phyloP scores from a whole-genome alignment of 2,797 vertebrate genomes.

The Molossus molossus region DNA sequence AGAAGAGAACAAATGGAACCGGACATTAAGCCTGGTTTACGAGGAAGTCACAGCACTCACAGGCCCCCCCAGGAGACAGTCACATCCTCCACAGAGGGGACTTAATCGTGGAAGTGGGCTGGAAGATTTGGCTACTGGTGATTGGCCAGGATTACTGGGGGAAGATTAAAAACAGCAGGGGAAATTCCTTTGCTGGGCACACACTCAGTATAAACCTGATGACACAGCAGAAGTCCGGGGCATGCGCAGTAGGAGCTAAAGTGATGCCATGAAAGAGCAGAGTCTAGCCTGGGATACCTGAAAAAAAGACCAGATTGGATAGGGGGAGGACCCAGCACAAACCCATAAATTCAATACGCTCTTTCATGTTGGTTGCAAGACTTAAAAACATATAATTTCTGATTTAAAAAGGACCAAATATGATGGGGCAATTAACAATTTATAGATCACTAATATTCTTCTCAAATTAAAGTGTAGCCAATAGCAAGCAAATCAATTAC shows the following conservation, averaged over 20 bases:
- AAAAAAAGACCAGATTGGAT: too few species aligned
- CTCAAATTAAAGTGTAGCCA: background rate
- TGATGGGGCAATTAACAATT: background rate
- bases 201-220: background rate
- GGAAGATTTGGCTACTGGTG: background rate
- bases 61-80: background rate
- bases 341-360: background rate
- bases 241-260: background rate
- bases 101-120: background rate
- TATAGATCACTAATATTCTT: background rate
- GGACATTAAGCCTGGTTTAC: background rate
- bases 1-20: background rate
- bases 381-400: conserved; percentile 10
- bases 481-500: conserved; percentile 14
- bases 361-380: background rate
- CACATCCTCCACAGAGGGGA: background rate
- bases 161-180: background rate
- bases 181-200: background rate
- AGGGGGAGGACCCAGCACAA: background rate
- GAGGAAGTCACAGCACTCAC: background rate
- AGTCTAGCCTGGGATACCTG: background rate
- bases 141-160: background rate
- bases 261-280: background rate
- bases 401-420: background rate
- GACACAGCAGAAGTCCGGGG: background rate